Percentiles rank a stretch among this genome's conserved stretches.
These are phyloP conservation scores for Campylorhamphus procurvoides DNA, from an alignment of 2,113 vertebrate genomes.

Conservation along the genomic window DNA sequence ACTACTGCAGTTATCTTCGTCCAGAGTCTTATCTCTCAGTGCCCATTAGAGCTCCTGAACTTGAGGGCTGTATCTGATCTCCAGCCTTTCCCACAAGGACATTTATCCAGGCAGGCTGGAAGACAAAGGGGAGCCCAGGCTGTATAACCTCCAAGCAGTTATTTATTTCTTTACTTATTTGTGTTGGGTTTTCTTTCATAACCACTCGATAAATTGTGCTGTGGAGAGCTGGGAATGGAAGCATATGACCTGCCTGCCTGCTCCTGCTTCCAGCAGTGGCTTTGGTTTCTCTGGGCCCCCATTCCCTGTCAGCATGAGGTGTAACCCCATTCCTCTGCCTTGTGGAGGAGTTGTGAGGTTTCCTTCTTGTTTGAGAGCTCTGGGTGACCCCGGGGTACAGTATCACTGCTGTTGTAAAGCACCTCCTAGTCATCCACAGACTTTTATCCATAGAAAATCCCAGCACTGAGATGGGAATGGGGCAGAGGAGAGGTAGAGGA, in stretches of 20 bases:
- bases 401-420: not conserved
- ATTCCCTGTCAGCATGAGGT: rapidly evolving
- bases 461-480: not conserved
- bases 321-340: not conserved
- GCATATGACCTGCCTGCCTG: not conserved
- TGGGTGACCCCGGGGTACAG: not conserved
- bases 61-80: not conserved
- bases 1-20: not conserved
- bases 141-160: not conserved
- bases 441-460: not conserved
- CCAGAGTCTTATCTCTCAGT: not conserved
- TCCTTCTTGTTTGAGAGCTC: not conserved
- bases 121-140: not conserved
- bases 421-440: not conserved
- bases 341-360: not conserved
- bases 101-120: not conserved
- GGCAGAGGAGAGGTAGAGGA: not conserved
- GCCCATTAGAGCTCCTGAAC: not conserved
- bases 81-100: not conserved
- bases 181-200: not conserved
- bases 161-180: not conserved
- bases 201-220: not conserved
- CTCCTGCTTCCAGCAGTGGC: not conserved
- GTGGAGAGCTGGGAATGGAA: not conserved
- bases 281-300: not conserved